Conservation (phyloP, 2,888 invertebrate species). For the Balanococcus diminutus region DNA sequence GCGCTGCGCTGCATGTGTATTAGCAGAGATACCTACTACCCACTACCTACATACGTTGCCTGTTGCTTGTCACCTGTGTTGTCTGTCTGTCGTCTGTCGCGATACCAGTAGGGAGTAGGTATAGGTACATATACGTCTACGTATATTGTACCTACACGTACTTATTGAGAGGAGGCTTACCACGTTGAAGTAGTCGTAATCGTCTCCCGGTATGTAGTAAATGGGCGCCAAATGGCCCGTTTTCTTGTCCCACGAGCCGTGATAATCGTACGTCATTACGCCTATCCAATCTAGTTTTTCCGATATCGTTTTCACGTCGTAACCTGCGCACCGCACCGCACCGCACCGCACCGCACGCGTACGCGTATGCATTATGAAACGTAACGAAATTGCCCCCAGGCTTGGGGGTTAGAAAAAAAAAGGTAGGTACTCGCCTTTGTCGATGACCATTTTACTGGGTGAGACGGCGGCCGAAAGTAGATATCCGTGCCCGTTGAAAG, state of each 20-base stretch:
- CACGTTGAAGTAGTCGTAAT: slow-evolving; percentile 80
- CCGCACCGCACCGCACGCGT: background rate
- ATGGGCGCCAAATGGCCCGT: slow-evolving; percentile 89
- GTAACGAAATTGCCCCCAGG: background rate
- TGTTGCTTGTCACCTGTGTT: background rate
- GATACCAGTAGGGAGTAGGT: too few species aligned
- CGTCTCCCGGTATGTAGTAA: slow-evolving; percentile 81
- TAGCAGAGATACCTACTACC: too few species aligned
- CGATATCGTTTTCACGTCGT: slow-evolving; percentile 78
- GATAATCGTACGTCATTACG: slow-evolving; percentile 91
- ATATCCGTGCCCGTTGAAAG: slow-evolving; percentile 71
- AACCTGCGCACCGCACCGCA: slow-evolving; percentile 63
- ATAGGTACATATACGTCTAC: too few species aligned
- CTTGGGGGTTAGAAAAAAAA: background rate
- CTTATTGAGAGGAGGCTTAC: too few species aligned
- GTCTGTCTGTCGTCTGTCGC: too few species aligned
- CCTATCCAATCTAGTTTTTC: slow-evolving; percentile 86
- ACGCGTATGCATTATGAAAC: background rate
- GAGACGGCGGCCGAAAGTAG: slow-evolving; percentile 84
- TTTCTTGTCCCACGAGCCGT: slow-evolving; percentile 90
- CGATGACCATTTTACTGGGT: slow-evolving; percentile 85
- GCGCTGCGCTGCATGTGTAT: too few species aligned
- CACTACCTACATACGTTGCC: too few species aligned
- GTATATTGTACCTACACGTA: background rate
- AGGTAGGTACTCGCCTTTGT: slow-evolving; percentile 66